A percentile compares a stretch with the other conserved stretches of the same genome.
Evolutionary conservation across 2,113 vertebrate genomes (phyloP).

Genomic region (Thalassoma bifasciatum): DNA sequence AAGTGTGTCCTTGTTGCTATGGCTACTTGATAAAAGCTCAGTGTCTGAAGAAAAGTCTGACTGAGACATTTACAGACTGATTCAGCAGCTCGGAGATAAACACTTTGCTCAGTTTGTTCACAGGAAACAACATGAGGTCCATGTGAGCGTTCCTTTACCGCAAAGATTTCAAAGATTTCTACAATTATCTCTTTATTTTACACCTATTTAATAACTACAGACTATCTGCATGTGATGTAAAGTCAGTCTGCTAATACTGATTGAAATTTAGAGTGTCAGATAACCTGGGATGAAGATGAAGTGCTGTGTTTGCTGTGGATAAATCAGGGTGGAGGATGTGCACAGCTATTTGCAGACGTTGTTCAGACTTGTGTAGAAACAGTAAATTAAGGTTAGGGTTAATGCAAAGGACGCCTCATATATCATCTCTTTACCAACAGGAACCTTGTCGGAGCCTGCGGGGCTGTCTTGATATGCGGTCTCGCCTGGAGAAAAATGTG

Average conservation of each 20-base stretch:
- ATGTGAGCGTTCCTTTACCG: no score
- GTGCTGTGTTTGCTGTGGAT: conserved; percentile 4
- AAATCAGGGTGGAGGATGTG: conserved; percentile 19
- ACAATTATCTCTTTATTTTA: background rate
- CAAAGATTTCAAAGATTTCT: background rate
- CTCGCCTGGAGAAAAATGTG: conserved; percentile 78
- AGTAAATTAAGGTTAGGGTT: conserved; percentile 54
- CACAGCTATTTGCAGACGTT: conserved; percentile 14
- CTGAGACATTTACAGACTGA: background rate
- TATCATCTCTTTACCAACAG: conserved; percentile 59
- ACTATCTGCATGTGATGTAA: background rate
- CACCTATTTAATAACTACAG: background rate
- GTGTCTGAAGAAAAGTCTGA: no score
- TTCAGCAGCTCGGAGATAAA: background rate
- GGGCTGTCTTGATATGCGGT: conserved; percentile 83
- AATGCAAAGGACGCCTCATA: conserved; percentile 55
- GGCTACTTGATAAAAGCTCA: background rate
- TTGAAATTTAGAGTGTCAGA: conserved; percentile 12
- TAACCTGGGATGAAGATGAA: conserved; percentile 26
- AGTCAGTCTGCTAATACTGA: background rate
- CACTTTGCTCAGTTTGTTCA: background rate
- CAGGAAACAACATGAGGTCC: background rate
- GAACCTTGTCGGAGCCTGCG: conserved; percentile 80
- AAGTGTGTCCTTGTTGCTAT: background rate
- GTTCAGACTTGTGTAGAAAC: conserved; percentile 12